Percentiles rank a stretch among this genome's conserved stretches.
phyloP scores from a whole-genome alignment of 2,888 invertebrate species.

The Onthophagus sagittarius region DNA sequence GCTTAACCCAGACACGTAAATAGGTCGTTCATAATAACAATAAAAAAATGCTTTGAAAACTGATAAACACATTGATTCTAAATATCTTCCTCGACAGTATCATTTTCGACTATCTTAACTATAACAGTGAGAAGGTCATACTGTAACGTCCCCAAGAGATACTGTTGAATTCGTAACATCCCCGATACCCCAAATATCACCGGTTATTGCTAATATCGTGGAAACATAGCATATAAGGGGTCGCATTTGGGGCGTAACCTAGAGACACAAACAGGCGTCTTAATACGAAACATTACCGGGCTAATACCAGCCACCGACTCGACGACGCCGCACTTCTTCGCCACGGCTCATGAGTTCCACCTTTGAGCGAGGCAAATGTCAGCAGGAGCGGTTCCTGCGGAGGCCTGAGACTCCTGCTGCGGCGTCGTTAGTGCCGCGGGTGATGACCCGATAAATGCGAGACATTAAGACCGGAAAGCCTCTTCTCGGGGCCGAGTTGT shows the following conservation, averaged over 20 bases:
- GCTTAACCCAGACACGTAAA: neutral
- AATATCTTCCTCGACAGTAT: neutral
- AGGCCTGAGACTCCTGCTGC: conserved; percentile 32
- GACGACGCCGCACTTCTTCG: conserved; percentile 20
- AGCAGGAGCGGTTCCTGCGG: conserved; percentile 32
- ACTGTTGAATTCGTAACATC: neutral
- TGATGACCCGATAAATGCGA: conserved; percentile 40
- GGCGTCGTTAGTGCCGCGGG: conserved; percentile 37
- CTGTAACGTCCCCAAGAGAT: neutral
- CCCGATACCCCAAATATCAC: neutral
- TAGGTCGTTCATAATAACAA: neutral
- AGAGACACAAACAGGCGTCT: conserved; percentile 23
- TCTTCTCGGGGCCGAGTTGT: neutral
- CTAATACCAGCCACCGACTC: conserved; percentile 28
- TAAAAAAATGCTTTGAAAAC: neutral
- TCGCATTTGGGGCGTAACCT: conserved; percentile 16
- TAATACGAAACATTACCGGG: conserved; percentile 28
- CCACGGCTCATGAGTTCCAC: conserved; percentile 35
- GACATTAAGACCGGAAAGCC: conserved; percentile 11
- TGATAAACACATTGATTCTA: neutral
- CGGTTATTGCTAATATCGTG: neutral
- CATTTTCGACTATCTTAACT: neutral
- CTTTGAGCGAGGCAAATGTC: conserved; percentile 34
- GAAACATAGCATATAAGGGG: neutral
- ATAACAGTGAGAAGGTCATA: neutral